A percentile compares a stretch with the other conserved stretches of the same genome.
phyloP scores from a whole-genome alignment of 2,113 vertebrate species.

The Anas platyrhynchos region DNA sequence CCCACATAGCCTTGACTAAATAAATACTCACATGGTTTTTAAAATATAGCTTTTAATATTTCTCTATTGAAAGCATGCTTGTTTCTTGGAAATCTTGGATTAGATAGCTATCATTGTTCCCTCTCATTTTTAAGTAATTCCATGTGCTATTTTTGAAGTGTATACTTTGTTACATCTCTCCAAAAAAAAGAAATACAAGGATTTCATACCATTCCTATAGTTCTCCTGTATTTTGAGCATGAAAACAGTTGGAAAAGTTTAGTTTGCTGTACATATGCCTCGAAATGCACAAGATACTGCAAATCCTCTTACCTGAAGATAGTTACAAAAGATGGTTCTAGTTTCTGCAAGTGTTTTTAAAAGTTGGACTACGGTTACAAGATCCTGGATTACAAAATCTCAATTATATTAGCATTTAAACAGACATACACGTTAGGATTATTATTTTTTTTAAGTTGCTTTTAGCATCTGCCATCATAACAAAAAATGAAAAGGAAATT shows the following conservation, averaged over 20 bases:
- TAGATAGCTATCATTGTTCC: background rate
- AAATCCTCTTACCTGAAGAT: conserved; percentile 35
- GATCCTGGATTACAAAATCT: conserved; percentile 52
- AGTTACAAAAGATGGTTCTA: conserved; percentile 42
- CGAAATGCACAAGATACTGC: conserved; percentile 49
- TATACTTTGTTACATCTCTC: background rate
- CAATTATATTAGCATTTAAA: conserved; percentile 31
- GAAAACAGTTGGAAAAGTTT: conserved; percentile 53
- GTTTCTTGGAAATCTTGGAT: background rate
- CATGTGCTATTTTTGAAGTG: conserved; percentile 14
- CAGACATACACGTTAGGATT: background rate
- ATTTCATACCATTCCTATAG: conserved; percentile 34
- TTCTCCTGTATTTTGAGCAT: conserved; percentile 34
- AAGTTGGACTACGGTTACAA: conserved; percentile 33
- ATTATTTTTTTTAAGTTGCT: background rate
- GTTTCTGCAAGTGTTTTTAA: background rate
- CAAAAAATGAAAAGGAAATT: conserved; percentile 48
- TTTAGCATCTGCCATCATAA: conserved; percentile 23
- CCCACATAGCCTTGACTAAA: conserved; percentile 45
- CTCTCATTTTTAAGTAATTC: background rate
- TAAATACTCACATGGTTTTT: background rate
- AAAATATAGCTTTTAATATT: conserved; percentile 35
- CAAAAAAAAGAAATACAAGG: conserved; percentile 50
- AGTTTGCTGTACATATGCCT: conserved; percentile 32
- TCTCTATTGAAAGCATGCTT: background rate